These are phyloP conservation scores for Hoplodrina blanda DNA, from an alignment of 2,888 invertebrate genomes.

Conservation along the genomic window DNA sequence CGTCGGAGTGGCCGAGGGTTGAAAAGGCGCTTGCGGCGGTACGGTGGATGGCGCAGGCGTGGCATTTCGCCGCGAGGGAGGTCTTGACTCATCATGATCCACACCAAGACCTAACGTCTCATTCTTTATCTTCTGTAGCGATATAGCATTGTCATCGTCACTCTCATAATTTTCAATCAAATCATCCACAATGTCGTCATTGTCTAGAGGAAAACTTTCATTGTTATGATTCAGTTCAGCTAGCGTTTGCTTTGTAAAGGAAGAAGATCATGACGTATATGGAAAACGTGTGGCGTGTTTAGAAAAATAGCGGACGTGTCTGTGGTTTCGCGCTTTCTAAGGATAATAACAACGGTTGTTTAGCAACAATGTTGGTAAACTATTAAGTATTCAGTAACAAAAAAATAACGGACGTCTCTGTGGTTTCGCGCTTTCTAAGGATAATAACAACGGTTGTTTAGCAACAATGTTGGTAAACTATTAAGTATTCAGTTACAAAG, in stretches of 20 bases:
- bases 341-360: conserved; percentile 6
- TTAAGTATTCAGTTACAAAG: neutral
- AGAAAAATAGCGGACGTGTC: conserved; percentile 12
- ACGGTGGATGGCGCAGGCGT: conserved; percentile 80
- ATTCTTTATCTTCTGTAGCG: conserved; percentile 94
- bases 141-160: conserved; percentile 94
- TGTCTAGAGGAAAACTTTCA: conserved; percentile 69
- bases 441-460: conserved; percentile 7
- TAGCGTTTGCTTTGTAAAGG: conserved; percentile 11
- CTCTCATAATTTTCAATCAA: conserved; percentile 89
- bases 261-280: conserved; percentile 27
- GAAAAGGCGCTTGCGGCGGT: conserved; percentile 95
- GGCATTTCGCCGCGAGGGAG: conserved; percentile 69
- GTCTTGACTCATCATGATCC: conserved; percentile 74
- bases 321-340: neutral
- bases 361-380: neutral
- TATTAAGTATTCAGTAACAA: neutral
- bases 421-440: neutral
- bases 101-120: conserved; percentile 75
- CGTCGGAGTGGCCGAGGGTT: conserved; percentile 96
- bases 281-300: neutral
- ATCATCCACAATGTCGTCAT: conserved; percentile 80
- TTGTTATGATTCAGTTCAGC: conserved; percentile 14
- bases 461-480: neutral
- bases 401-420: conserved; percentile 1